Base-by-base conservation (phyloP, 1,140 invertebrate genomes). In the Drosophila micromelanica region DNA sequence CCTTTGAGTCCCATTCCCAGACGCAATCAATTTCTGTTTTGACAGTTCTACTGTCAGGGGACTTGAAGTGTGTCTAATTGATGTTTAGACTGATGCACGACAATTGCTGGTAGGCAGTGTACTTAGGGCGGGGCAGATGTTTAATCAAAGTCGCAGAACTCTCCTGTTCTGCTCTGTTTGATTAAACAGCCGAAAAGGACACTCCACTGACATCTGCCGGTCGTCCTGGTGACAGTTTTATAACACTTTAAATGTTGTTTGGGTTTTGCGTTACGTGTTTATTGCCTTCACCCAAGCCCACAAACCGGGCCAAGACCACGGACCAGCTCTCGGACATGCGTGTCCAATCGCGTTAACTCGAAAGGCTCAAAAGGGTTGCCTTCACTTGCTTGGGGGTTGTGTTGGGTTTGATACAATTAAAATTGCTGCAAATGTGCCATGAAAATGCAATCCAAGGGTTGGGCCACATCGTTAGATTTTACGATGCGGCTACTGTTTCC, bases 1-100 rank as follows among this genome's bases (percentile, higher is more conserved):
- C 49, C 30, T 35, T 35, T 15, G 13, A 48, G 40, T 80, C 80
- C 77, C 74, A 80, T 27, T 78, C 78, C 82, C 84, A 89, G 76
- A 80, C 76, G 76, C 76, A 81, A 89, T 89, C 84, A 89, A 89
- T 89, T 84, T 89, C 76, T 89, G 80, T 89, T 89, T 89, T 89
- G 84, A 89, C 84, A 89, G 84, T 73, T 76, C 54, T 49, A 48
- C 84, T 37, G 27, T 78, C 73, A 64, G 49, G 84, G 84, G 84
- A 84, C 62, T 80, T 84, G 80, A 82, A 89, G 84, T 89, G 84
- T 89, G 84, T 89, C 84, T 77, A 89, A 89, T 89, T 80, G 84
- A 70, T 79, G 84, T 78, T 78, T 64, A 9, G 37, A 51, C 43
- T 59, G 56, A n/a, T 70, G 51, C 13, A 40, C 51, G 43, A 12